Percentiles rank a stretch among this genome's conserved stretches.
Evolutionary conservation across 2,113 vertebrate genomes (phyloP).

Genomic region (Saccopteryx leptura): DNA sequence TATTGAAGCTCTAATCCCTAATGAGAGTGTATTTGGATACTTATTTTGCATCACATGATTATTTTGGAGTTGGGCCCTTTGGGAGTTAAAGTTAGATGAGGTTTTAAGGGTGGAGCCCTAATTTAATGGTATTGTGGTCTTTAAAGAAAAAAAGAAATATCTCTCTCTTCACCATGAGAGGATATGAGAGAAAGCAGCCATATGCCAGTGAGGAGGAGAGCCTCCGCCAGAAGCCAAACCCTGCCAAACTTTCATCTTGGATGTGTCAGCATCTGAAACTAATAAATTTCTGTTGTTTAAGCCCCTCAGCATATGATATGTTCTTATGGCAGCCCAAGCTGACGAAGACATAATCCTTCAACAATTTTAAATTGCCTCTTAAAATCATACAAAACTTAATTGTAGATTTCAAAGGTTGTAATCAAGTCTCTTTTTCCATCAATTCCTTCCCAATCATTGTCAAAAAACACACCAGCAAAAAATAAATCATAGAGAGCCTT

Average conservation of each 20-base stretch:
- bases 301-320: not conserved
- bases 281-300: not conserved
- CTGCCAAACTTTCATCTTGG: not conserved
- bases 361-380: constrained; percentile 34
- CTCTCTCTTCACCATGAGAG: not conserved
- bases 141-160: not conserved
- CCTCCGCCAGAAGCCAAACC: not conserved
- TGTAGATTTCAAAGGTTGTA: constrained; percentile 8
- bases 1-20: not conserved
- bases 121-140: not conserved
- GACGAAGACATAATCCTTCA: not conserved
- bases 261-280: not conserved
- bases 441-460: not conserved
- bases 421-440: constrained; percentile 13
- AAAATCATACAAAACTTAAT: constrained; percentile 48
- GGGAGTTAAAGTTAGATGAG: not conserved
- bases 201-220: not conserved
- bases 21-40: not conserved
- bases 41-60: no score
- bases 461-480: not conserved
- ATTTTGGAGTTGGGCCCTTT: not conserved
- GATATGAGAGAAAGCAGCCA: not conserved
- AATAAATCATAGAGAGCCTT: not conserved
- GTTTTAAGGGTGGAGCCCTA: not conserved
- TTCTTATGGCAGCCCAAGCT: not conserved